A percentile compares a stretch with the other conserved stretches of the same genome.
phyloP scores from a whole-genome alignment of 2,888 invertebrate species.

The Diaperis boleti region DNA sequence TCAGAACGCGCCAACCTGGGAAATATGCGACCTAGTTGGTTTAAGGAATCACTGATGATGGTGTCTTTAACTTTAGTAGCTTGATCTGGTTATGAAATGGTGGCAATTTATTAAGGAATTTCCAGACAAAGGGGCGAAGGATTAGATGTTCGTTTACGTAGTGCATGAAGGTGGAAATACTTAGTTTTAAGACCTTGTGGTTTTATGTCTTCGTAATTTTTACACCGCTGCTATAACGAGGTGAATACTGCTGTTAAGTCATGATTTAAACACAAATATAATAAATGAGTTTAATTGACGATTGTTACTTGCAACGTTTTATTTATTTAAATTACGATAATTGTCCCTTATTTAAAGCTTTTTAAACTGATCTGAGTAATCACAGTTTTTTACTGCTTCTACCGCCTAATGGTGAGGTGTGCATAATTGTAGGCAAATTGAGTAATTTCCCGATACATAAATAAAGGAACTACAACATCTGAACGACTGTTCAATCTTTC shows the following conservation, averaged over 20 bases:
- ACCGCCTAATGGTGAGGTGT: neutral
- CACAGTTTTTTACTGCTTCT: too few relatives aligned
- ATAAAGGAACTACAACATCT: slow-evolving; percentile 11
- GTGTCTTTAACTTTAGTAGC: slow-evolving; percentile 26
- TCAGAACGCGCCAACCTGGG: slow-evolving; percentile 1
- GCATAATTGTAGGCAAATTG: slow-evolving; percentile 19
- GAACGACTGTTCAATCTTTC: slow-evolving; percentile 22
- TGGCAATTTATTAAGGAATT: slow-evolving; percentile 25
- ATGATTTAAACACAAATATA: slow-evolving; percentile 16
- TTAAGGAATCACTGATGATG: slow-evolving; percentile 21
- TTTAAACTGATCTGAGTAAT: neutral
- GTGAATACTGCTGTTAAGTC: neutral
- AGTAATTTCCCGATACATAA: slow-evolving; percentile 28
- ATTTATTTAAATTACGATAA: neutral
- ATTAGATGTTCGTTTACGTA: neutral
- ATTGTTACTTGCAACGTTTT: neutral
- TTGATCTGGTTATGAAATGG: slow-evolving; percentile 39
- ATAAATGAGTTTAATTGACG: slow-evolving; percentile 25
- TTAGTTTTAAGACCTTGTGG: slow-evolving; percentile 12
- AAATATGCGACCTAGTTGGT: slow-evolving; percentile 19
- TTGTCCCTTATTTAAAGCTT: neutral
- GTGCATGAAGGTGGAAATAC: slow-evolving; percentile 6
- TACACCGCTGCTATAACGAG: neutral
- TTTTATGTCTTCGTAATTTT: slow-evolving; percentile 10
- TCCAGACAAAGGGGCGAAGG: slow-evolving; percentile 28